Base-by-base conservation (phyloP, 2,797 vertebrate species). In the Nasua narica region DNA sequence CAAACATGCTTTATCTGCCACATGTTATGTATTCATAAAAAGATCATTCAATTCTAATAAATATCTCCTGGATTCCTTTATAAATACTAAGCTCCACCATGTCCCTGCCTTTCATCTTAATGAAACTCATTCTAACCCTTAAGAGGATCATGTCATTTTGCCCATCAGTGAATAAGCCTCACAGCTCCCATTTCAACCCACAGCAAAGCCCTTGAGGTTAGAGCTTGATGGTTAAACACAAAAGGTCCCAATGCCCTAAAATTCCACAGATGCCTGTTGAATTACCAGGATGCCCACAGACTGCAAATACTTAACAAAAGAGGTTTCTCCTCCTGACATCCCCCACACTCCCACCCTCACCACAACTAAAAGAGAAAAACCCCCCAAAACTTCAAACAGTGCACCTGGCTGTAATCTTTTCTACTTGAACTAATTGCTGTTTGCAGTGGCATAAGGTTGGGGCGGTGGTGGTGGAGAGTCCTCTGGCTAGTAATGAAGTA, bases 351-450 rank as follows among this genome's bases (percentile, higher is more conserved):
- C 94, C 96, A 70, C 93, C 87, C 97, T 90, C 40, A 74, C 19
- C 87, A 97, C 95, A 97, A 96, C 82, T 98, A 86, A 95, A 85
- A 74, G 69, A 70, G 79, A 67, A 37, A 50, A 9, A 7, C 11
- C 35, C n/a, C 6, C 60, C 21, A 25, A 93, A 83, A 97, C 97
- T 98, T 98, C 98, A 98, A 98, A 98, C 97, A 84, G 94, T 97
- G 98, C 98, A 99, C 98, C 98, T 99, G 98, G 97, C 96, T 74
- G 0, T 96, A 97, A 98, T 98, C 98, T 98, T 97, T 98, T 97
- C 98, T 98, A 72, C 97, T 98, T 97, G 98, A 98, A 98, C 98
- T 98, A 98, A 99, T 98, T 98, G 97, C 94, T 97, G 23, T 98
- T 98, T 98, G 97, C 74, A 78, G 91, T 95, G 94, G 96, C 82